phyloP scores from a whole-genome alignment of 2,113 vertebrate species.

The Xenopus borealis region DNA sequence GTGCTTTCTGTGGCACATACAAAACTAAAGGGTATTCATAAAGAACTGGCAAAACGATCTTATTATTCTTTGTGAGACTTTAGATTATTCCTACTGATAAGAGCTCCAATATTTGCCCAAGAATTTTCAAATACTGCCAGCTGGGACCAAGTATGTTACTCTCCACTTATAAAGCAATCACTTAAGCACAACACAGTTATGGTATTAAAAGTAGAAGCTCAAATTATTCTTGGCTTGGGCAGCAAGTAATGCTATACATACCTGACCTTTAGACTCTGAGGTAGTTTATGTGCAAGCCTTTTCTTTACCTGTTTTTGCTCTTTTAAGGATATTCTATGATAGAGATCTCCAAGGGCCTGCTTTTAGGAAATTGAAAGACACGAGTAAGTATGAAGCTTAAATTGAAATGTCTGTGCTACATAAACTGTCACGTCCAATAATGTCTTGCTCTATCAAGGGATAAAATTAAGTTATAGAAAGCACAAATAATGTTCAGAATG shows the following conservation, averaged over 20 bases:
- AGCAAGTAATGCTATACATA: constrained; percentile 28
- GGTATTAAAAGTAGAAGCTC: constrained; percentile 35
- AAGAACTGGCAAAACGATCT: constrained; percentile 26
- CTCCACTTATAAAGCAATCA: constrained; percentile 47
- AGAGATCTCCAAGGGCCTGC: background rate
- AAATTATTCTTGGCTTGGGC: constrained; percentile 37
- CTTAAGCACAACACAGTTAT: constrained; percentile 42
- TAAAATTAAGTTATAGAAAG: background rate
- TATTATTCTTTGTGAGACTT: constrained; percentile 41
- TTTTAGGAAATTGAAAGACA: background rate
- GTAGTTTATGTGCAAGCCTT: constrained; percentile 14
- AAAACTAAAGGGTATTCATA: constrained; percentile 33
- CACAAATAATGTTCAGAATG: too few species aligned
- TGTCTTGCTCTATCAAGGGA: background rate
- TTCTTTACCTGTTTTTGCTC: background rate
- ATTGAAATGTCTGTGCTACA: background rate
- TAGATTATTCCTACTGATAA: constrained; percentile 41
- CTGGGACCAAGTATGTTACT: constrained; percentile 32
- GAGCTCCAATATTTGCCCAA: constrained; percentile 40
- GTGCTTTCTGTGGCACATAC: constrained; percentile 20
- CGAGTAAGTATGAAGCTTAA: background rate
- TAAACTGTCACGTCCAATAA: background rate
- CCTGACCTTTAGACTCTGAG: constrained; percentile 31
- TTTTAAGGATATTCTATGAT: background rate
- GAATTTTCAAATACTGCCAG: constrained; percentile 38